Conservation (phyloP, 1,140 invertebrate species). For the Archivesica marissinica region DNA sequence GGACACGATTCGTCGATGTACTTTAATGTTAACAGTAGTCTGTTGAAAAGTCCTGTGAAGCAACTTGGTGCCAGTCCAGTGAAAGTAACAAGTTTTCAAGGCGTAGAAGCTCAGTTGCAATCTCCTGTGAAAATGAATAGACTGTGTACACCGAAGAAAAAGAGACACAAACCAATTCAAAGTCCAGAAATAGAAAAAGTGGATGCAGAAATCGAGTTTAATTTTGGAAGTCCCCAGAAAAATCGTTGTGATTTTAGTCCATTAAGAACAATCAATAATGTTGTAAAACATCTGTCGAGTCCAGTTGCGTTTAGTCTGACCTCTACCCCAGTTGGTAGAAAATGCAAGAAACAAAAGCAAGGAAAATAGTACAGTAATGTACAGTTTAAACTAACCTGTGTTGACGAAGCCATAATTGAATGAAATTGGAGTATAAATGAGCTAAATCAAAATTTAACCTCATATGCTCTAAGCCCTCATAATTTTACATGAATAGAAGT, state of each 20-base stretch:
- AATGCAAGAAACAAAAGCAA: background rate
- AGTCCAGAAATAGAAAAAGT: conserved; percentile 29
- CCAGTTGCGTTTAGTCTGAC: background rate
- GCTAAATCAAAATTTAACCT: too few relatives aligned
- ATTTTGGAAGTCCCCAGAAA: conserved; percentile 59
- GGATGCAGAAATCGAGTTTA: conserved; percentile 57
- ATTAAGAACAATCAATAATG: conserved; percentile 11
- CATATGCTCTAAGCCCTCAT: too few relatives aligned
- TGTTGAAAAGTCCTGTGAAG: conserved; percentile 26
- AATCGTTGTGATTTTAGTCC: conserved; percentile 28
- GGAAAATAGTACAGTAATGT: background rate
- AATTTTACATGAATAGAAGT: too few relatives aligned
- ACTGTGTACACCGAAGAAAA: background rate
- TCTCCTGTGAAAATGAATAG: background rate
- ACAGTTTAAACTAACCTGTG: too few relatives aligned
- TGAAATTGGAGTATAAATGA: too few relatives aligned
- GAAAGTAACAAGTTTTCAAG: background rate
- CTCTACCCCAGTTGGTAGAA: background rate
- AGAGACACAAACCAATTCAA: background rate
- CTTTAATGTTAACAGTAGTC: conserved; percentile 36
- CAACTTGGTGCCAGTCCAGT: background rate
- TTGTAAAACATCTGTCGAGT: background rate
- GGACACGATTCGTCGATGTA: conserved; percentile 15
- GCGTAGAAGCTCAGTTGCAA: background rate
- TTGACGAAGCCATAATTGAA: too few relatives aligned